Base-by-base conservation (phyloP, 2,113 vertebrate genomes). In the Miniopterus natalensis region DNA sequence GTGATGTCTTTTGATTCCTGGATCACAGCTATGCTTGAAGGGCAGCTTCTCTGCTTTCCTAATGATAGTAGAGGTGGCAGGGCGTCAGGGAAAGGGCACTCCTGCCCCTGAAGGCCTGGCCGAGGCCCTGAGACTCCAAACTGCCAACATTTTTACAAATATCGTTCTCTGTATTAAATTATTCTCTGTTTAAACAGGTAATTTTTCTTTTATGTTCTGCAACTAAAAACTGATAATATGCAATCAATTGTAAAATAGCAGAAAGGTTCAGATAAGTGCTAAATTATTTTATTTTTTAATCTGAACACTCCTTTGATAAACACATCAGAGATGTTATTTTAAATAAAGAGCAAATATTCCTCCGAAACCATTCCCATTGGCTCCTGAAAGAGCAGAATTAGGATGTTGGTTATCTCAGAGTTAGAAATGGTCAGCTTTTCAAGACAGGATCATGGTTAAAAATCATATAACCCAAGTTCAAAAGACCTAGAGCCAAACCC, bases 231-330 rank as follows among this genome's bases (percentile, higher is more conserved):
- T 84, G 59, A 61, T 74, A 68, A 80, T 18, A 65, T 5, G 70
- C 13, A 71, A 86, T 73, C 42, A 15, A 63, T 5, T 70, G 27
- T 57, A 45, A 8, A 40, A n/a, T 61, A 81, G 63, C 36, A 81
- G 80, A 88, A 55, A 17, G 12, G 3, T 12, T 51, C 27, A 84
- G 63, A 18, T 29, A 42, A 80, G 13, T 81, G 21, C 25, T 89
- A 59, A 65, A 27, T 59, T 88, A 27, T 74, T 74, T 84, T 85
- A 70, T 89, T 80, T 88, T 87, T 57, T 73, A 93, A 92, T 59
- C 79, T 51, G 78, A 78, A 81, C 8, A 23, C 17, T 66, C 25
- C 74, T 79, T 71, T 51, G 27, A 88, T n/a, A 68, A 81, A 79
- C 10, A 86, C 27, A 36, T 6, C 57, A 47, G 29, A 73, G 63